phyloP scores from a whole-genome alignment of 37 sponge, comb jelly and placozoan genomes.

The Crambe crambe region DNA sequence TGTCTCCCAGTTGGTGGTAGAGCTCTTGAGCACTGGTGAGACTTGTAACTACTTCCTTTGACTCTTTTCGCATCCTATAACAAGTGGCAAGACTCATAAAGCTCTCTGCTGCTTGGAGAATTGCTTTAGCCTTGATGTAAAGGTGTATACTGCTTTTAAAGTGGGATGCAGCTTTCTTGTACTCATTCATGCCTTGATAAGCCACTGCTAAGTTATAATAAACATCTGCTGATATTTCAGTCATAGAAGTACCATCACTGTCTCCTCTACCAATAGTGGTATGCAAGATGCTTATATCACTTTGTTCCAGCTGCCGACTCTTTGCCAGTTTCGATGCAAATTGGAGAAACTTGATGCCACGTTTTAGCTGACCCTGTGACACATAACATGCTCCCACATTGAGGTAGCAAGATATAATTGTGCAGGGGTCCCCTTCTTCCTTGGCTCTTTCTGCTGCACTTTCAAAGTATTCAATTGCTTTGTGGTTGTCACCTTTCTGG shows the following conservation, averaged over 20 bases:
- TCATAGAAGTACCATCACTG: not conserved
- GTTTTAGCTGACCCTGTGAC: slow-evolving; percentile 40
- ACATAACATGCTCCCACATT: slow-evolving; percentile 74
- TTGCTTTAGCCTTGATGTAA: slow-evolving; percentile 37
- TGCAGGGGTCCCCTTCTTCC: not conserved
- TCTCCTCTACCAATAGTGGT: not conserved
- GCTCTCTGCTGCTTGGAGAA: slow-evolving; percentile 37
- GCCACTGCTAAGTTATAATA: slow-evolving; percentile 53
- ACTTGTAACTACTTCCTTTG: slow-evolving; percentile 36
- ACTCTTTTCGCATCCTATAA: slow-evolving; percentile 22
- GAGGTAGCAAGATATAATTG: slow-evolving; percentile 50
- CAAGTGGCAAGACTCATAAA: slow-evolving; percentile 34
- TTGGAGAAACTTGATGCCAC: slow-evolving; percentile 43
- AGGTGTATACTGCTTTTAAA: slow-evolving; percentile 39
- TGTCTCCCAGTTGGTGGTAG: slow-evolving; percentile 42
- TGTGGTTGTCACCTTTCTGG: slow-evolving; percentile 42
- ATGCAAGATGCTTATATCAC: not conserved
- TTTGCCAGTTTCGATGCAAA: slow-evolving; percentile 27
- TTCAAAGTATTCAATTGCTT: slow-evolving; percentile 54
- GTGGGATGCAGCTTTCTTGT: slow-evolving; percentile 11
- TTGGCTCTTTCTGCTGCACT: slow-evolving; percentile 37
- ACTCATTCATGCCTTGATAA: slow-evolving; percentile 39
- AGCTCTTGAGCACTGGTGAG: slow-evolving; percentile 46
- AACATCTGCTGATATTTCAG: slow-evolving; percentile 49
- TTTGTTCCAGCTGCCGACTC: not conserved